A percentile compares a stretch with the other conserved stretches of the same genome.
These are phyloP conservation scores for Molossus alvarezi DNA, from an alignment of 2,797 vertebrate genomes.

Conservation along the genomic window DNA sequence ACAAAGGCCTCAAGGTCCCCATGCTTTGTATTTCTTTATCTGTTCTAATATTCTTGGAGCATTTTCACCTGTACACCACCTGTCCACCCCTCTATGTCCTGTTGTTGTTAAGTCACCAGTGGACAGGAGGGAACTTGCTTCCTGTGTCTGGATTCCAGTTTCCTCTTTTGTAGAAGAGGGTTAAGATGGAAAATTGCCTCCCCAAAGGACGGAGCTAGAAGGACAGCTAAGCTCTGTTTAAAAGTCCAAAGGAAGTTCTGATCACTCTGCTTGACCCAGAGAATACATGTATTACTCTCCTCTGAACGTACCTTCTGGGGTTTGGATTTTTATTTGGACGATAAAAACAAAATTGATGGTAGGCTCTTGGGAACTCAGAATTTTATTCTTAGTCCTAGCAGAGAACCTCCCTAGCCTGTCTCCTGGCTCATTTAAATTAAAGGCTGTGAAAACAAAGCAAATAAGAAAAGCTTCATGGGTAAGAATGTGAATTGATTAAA, in stretches of 20 bases:
- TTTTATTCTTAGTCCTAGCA: neutral
- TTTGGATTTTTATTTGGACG: neutral
- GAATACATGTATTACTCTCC: neutral
- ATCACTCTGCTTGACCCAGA: neutral
- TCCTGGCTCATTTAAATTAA: constrained; percentile 11
- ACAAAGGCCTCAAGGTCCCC: neutral
- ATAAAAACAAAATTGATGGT: constrained; percentile 13
- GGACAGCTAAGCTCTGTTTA: neutral
- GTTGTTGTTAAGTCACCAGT: neutral
- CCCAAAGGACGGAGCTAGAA: neutral
- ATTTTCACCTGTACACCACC: neutral
- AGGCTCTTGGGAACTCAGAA: neutral
- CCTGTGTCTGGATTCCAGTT: neutral
- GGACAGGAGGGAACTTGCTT: neutral
- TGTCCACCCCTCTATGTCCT: neutral
- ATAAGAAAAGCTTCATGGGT: neutral
- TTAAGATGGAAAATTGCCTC: neutral
- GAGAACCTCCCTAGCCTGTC: neutral
- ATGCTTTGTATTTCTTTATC: neutral
- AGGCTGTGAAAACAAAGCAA: constrained; percentile 30
- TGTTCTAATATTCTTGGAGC: neutral
- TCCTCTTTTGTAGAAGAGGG: neutral
- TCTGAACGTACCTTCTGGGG: neutral
- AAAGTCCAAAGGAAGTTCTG: neutral
- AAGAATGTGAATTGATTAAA: constrained; percentile 59